Conservation (phyloP, 2,888 invertebrate genomes). For the Venustoraphidia nigricollis region DNA sequence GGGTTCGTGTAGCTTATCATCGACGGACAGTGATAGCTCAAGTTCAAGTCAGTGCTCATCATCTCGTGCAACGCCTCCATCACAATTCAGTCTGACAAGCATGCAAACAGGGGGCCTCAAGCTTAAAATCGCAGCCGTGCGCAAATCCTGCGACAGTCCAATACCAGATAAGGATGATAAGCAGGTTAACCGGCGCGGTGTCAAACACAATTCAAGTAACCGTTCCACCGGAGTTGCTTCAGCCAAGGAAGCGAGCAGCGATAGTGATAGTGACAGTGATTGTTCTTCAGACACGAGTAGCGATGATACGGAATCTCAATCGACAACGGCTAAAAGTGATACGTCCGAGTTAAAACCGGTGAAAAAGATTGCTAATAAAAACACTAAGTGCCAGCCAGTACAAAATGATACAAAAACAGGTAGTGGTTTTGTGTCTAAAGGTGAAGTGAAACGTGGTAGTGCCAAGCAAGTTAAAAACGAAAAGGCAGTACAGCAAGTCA, state of each 20-base stretch:
- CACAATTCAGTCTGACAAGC: conserved; percentile 44
- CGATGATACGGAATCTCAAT: conserved; percentile 4
- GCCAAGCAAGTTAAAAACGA: not conserved
- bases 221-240: not conserved
- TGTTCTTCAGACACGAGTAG: conserved; percentile 19
- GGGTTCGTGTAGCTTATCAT: conserved; percentile 26
- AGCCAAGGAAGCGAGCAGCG: conserved; percentile 6
- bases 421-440: conserved; percentile 3
- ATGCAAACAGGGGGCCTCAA: conserved; percentile 41
- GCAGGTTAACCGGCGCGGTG: conserved; percentile 26
- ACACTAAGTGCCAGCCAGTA: too few relatives aligned
- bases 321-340: conserved; percentile 5
- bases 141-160: conserved; percentile 29
- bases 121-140: conserved; percentile 43
- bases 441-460: conserved; percentile 1
- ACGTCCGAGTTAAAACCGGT: conserved; percentile 13
- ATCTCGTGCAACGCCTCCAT: conserved; percentile 23
- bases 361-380: too few relatives aligned
- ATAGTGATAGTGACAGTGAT: conserved; percentile 25
- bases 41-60: conserved; percentile 26
- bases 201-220: conserved; percentile 10
- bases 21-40: conserved; percentile 27
- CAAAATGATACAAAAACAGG: conserved; percentile 14
- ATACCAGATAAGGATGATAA: conserved; percentile 25
- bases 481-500: conserved; percentile 3